These are phyloP conservation scores for Caenorhabditis sinica DNA, from an alignment of 2,888 invertebrate species.

Conservation along the genomic window DNA sequence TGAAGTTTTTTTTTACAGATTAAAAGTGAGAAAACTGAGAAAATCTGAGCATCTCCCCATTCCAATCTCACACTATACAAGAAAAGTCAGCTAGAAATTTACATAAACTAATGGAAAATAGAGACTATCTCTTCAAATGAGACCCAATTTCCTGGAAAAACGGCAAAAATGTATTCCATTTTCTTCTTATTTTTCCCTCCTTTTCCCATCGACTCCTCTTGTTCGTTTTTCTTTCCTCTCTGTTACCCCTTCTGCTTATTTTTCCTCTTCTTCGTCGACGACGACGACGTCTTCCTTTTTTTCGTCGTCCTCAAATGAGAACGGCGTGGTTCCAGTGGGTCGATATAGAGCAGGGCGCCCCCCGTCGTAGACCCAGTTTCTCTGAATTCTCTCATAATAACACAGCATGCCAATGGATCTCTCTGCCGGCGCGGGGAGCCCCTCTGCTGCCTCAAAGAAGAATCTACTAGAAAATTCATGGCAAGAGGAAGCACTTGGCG, in stretches of 20 bases:
- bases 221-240: background rate
- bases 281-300: no score
- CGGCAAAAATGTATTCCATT: conserved; percentile 1
- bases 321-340: background rate
- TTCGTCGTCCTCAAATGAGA: background rate
- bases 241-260: background rate
- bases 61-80: background rate
- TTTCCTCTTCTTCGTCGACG: background rate
- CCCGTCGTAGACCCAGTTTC: background rate
- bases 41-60: background rate
- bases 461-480: conserved; percentile 15
- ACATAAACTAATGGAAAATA: conserved; percentile 10
- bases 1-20: no score
- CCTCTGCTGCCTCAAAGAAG: background rate
- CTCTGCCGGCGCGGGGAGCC: background rate
- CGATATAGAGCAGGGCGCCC: background rate
- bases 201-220: background rate
- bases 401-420: background rate
- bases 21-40: no score
- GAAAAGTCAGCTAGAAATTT: background rate
- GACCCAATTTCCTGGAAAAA: background rate
- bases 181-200: background rate
- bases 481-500: background rate
- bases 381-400: background rate
- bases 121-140: background rate